Conservation (phyloP, 2,797 vertebrate genomes). For the Phrynocephalus vlangalii region DNA sequence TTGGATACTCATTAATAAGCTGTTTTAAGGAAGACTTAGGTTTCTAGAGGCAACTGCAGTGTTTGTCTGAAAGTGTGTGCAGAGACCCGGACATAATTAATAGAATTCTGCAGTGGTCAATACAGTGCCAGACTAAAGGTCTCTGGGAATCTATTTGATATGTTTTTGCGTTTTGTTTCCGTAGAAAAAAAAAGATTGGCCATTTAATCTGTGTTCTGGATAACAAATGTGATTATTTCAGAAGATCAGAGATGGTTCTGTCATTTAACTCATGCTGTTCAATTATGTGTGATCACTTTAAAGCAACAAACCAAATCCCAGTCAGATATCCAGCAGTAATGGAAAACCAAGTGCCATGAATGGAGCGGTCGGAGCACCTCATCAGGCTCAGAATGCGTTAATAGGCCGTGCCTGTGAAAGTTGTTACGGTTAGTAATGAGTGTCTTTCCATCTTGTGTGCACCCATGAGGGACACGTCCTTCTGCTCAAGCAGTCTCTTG, state of each 20-base stretch:
- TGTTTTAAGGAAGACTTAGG: background rate
- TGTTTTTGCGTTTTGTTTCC: background rate
- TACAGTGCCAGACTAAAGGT: background rate
- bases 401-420: conserved; percentile 95
- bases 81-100: background rate
- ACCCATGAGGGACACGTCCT: background rate
- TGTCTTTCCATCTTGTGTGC: background rate
- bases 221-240: background rate
- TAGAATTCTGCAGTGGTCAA: background rate
- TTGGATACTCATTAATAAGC: background rate
- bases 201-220: background rate
- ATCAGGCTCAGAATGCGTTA: conserved; percentile 82
- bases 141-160: background rate
- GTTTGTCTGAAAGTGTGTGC: background rate
- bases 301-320: conserved; percentile 99
- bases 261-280: conserved; percentile 34
- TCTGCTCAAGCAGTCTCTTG: background rate
- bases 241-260: background rate
- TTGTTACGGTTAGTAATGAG: conserved; percentile 90
- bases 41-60: background rate
- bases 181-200: conserved; percentile 1
- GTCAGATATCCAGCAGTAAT: conserved; percentile 93
- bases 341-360: conserved; percentile 93
- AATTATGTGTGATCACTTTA: conserved; percentile 54
- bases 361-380: conserved; percentile 86